Evolutionary conservation across 1,140 invertebrate species (phyloP).

Genomic region (Lysiphlebus fabarum): DNA sequence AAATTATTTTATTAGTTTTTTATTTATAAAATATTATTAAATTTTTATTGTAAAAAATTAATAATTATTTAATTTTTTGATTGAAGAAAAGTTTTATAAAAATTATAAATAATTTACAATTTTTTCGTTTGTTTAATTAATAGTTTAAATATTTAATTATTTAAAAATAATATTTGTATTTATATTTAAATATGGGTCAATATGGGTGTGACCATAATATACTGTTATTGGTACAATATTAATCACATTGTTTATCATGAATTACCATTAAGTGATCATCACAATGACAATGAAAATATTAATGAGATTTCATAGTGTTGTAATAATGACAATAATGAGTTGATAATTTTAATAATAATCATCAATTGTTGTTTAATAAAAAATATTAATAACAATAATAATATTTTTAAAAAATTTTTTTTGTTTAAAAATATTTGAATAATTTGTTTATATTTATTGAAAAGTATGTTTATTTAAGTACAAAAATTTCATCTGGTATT

Average conservation of each 20-base stretch:
- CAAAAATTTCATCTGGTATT: too few species aligned
- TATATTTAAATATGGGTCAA: slow-evolving; percentile 20
- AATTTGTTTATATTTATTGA: too few species aligned
- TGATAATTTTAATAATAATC: not conserved
- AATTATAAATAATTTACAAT: too few species aligned
- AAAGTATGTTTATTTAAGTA: too few species aligned
- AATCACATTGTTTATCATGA: slow-evolving; percentile 22
- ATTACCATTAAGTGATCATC: slow-evolving; percentile 17
- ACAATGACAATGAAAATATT: slow-evolving; percentile 3
- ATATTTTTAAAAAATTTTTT: too few species aligned
- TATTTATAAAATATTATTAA: too few species aligned
- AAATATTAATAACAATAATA: too few species aligned
- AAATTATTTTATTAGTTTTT: not conserved
- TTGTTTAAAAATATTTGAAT: too few species aligned
- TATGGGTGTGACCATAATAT: slow-evolving; percentile 18
- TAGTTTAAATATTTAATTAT: not conserved
- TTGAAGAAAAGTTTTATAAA: too few species aligned
- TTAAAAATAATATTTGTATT: too few species aligned
- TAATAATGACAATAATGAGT: slow-evolving; percentile 7
- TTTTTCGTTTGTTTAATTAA: too few species aligned
- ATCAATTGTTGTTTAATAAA: not conserved
- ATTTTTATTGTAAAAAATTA: too few species aligned
- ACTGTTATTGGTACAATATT: slow-evolving; percentile 21
- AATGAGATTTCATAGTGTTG: not conserved
- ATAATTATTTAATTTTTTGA: not conserved